Percentiles rank a stretch among this genome's conserved stretches.
These are phyloP conservation scores for Scopus umbretta DNA, from an alignment of 2,113 vertebrate species.

Conservation along the genomic window DNA sequence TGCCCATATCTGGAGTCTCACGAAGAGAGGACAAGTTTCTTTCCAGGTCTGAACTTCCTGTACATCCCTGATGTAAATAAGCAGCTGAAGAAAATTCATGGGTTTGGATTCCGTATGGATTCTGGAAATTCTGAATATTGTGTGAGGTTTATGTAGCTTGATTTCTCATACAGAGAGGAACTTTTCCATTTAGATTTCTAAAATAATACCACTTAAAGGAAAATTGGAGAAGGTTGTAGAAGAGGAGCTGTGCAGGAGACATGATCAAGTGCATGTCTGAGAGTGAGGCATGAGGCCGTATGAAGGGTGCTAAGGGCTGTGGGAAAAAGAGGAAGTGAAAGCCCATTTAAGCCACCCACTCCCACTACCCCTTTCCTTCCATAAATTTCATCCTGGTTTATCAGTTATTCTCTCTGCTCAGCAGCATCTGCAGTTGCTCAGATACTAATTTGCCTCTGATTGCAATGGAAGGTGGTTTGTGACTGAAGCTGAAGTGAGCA, in stretches of 20 bases:
- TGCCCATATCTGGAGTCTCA: not conserved
- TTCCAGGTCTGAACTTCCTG: not conserved
- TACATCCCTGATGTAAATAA: not conserved
- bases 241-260: not conserved
- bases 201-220: not conserved
- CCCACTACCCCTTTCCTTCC: not conserved
- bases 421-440: not conserved
- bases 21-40: not conserved
- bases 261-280: not conserved
- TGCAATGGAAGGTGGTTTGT: not conserved
- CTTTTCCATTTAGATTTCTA: not conserved
- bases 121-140: not conserved
- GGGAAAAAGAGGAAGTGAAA: not conserved
- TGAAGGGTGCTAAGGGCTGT: not conserved
- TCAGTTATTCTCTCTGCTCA: not conserved
- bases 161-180: not conserved
- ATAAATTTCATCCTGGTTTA: not conserved
- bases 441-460: not conserved
- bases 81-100: not conserved
- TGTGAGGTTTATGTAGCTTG: not conserved
- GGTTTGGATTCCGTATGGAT: not conserved
- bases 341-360: not conserved
- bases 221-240: not conserved
- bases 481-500: not conserved
- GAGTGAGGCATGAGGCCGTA: not conserved